Conservation (phyloP, 1,140 invertebrate species). For the Ceratina calcarata region DNA sequence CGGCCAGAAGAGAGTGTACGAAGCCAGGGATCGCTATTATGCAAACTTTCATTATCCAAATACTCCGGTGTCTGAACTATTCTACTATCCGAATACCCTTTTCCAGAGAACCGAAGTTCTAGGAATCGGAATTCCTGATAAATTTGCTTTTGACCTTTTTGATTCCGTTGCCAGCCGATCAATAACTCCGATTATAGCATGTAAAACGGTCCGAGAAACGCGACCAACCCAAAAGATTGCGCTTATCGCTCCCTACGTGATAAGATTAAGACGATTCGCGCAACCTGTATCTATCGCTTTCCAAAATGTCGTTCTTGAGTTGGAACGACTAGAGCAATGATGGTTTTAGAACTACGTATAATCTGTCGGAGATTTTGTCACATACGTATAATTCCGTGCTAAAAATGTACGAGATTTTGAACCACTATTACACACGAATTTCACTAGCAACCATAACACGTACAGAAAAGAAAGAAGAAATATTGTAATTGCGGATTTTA, state of each 20-base stretch:
- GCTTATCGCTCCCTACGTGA: background rate
- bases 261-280: background rate
- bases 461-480: too few species aligned
- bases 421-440: too few species aligned
- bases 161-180: background rate
- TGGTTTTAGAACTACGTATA: too few species aligned
- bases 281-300: too few species aligned
- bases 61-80: conserved; percentile 3
- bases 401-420: too few species aligned
- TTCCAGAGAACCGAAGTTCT: background rate
- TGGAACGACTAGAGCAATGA: too few species aligned
- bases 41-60: conserved; percentile 26
- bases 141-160: background rate
- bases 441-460: too few species aligned
- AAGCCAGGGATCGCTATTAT: conserved; percentile 5
- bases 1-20: background rate
- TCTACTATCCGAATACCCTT: background rate
- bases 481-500: too few species aligned
- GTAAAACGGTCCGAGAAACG: background rate
- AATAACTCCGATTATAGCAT: too few species aligned
- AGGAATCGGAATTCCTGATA: background rate
- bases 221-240: background rate
- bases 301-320: too few species aligned
- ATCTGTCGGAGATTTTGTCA: too few species aligned
- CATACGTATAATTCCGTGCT: too few species aligned